phyloP scores from a whole-genome alignment of 64 coral and sea anemone species.

The Dendrophyllia cribrosa region DNA sequence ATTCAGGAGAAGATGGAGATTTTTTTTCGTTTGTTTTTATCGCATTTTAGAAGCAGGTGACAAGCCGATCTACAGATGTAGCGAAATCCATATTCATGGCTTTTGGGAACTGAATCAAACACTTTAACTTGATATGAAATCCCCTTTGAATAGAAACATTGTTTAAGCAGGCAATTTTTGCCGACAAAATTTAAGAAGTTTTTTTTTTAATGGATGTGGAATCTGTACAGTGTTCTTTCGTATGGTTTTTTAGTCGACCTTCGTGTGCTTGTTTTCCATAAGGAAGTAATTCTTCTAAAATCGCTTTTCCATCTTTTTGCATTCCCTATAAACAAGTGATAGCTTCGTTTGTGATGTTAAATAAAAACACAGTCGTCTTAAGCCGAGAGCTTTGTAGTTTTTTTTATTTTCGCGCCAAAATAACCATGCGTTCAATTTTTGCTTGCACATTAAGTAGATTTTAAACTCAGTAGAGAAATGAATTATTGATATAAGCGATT shows the following conservation, averaged over 20 bases:
- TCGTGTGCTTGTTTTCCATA: too few species aligned
- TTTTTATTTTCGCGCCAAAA: background rate
- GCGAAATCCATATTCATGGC: constrained; percentile 12
- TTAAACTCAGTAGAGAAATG: background rate
- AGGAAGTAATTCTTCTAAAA: background rate
- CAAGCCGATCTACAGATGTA: background rate
- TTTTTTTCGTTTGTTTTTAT: constrained; percentile 40
- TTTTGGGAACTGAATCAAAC: background rate
- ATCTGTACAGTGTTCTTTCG: background rate
- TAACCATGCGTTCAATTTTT: background rate
- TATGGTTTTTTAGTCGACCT: background rate
- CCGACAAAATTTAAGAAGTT: background rate
- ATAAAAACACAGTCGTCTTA: background rate
- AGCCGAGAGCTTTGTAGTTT: background rate
- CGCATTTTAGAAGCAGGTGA: constrained; percentile 23
- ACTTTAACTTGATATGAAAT: background rate
- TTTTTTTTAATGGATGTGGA: background rate
- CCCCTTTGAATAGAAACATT: background rate
- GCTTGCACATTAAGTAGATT: background rate
- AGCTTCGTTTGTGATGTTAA: constrained; percentile 20
- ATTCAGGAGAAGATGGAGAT: background rate
- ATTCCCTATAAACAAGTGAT: background rate
- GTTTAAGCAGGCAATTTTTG: background rate
- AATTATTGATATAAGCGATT: constrained; percentile 20
- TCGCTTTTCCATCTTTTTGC: background rate